Percentiles rank a stretch among this genome's conserved stretches.
phyloP scores from a whole-genome alignment of 2,113 vertebrate genomes.

The Anhinga anhinga region DNA sequence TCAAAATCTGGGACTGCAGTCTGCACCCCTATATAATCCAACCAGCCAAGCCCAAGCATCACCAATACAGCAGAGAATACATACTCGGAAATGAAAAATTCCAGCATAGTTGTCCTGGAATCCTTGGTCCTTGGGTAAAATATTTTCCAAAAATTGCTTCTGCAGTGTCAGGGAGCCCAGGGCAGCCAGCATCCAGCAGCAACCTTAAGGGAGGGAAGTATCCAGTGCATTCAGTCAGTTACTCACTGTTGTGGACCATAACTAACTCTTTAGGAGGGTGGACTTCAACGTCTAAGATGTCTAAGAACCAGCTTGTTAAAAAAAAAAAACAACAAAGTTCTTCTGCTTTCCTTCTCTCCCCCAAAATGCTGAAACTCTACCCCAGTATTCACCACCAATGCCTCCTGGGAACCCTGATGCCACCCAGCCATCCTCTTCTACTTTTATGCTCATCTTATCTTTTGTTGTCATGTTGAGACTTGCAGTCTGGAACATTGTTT shows the following conservation, averaged over 20 bases:
- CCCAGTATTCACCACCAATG: not conserved
- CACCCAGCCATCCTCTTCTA: not conserved
- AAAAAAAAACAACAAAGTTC: not conserved
- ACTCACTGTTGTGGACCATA: not conserved
- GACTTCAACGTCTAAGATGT: not conserved
- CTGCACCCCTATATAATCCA: not conserved
- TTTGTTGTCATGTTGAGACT: not conserved
- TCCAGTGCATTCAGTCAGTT: not conserved
- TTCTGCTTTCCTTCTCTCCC: not conserved
- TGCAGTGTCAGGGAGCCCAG: conserved; percentile 74
- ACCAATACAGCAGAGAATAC: not conserved
- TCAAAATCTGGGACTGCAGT: not conserved
- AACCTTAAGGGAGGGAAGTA: conserved; percentile 45
- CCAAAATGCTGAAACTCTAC: not conserved
- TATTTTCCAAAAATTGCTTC: conserved; percentile 57
- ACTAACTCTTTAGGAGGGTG: not conserved
- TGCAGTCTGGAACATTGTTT: not conserved
- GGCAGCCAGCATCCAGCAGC: conserved; percentile 81
- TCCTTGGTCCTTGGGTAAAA: conserved; percentile 73
- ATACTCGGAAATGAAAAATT: conserved; percentile 78
- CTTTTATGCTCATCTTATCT: not conserved
- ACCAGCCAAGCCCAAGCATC: not conserved
- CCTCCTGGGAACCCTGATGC: not conserved
- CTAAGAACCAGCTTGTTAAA: not conserved
- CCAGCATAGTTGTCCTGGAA: conserved; percentile 70